phyloP scores from a whole-genome alignment of 2,113 vertebrate genomes.

The Glareola pratincola region DNA sequence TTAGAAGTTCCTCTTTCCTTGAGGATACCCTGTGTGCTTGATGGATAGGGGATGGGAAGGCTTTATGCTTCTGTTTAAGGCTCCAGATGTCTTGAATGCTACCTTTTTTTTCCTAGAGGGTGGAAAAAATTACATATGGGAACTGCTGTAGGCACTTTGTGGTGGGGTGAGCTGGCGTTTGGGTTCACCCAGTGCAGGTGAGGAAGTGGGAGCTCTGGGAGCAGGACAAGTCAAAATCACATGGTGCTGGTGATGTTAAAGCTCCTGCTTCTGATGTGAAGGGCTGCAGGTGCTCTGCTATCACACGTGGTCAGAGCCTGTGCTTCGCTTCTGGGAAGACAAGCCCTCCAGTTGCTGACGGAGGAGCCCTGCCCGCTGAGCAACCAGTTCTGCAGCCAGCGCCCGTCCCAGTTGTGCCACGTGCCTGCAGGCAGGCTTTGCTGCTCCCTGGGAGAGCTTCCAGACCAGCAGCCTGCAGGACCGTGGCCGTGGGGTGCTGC shows the following conservation, averaged over 20 bases:
- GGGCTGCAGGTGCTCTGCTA: background rate
- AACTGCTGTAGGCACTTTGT: background rate
- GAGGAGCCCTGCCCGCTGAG: background rate
- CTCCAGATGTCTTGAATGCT: background rate
- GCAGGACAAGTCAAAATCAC: fast-evolving
- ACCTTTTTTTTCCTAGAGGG: background rate
- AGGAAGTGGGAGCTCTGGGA: background rate
- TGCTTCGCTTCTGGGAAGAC: fast-evolving
- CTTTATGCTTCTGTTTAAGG: background rate
- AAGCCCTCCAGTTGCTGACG: background rate
- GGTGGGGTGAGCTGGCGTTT: background rate
- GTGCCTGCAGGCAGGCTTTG: background rate
- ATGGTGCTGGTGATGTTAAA: background rate
- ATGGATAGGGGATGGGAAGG: background rate
- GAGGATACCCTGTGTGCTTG: background rate
- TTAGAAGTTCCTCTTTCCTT: background rate
- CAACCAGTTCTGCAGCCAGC: background rate
- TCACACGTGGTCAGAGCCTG: background rate
- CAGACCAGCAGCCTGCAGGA: background rate
- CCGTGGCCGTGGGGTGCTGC: background rate
- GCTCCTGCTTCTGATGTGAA: fast-evolving
- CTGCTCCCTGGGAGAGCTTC: background rate
- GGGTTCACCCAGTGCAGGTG: fast-evolving
- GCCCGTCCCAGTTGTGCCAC: background rate
- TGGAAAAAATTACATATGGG: background rate